These are phyloP conservation scores for Anneissia japonica DNA, from an alignment of 35 echinoderm and acorn worm species.

Conservation along the genomic window DNA sequence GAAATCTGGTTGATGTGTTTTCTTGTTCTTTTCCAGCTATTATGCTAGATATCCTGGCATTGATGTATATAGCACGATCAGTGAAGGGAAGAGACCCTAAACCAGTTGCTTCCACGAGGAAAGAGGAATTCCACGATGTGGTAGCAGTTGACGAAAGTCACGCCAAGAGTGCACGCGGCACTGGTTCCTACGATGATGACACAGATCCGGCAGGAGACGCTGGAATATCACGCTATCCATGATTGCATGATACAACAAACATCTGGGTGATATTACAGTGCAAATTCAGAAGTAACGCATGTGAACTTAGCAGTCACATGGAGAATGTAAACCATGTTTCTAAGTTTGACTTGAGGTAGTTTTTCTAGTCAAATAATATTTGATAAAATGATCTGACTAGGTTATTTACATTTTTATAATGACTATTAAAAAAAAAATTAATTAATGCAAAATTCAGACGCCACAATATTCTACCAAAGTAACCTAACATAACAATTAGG, in stretches of 20 bases:
- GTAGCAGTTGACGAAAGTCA: not conserved
- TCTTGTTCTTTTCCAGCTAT: not conserved
- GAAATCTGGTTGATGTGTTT: no score
- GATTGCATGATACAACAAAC: not conserved
- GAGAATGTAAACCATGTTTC: not conserved
- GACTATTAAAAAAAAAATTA: no score
- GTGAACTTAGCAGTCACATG: no score
- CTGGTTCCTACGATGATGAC: not conserved
- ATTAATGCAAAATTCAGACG: no score
- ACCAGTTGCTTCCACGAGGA: not conserved
- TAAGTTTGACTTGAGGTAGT: not conserved
- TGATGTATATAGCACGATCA: not conserved
- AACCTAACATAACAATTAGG: no score
- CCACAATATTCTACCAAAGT: no score
- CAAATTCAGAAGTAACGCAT: not conserved
- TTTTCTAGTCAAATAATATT: no score
- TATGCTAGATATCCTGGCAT: not conserved
- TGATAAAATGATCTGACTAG: no score
- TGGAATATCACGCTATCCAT: not conserved
- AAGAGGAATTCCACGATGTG: not conserved
- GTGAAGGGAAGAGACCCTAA: not conserved
- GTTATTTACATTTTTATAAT: no score
- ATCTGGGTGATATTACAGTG: not conserved
- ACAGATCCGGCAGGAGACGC: not conserved
- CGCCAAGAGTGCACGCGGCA: not conserved